These are phyloP conservation scores for Callyntrura guangdongensis DNA, from an alignment of 2,888 invertebrate genomes.

Conservation along the genomic window DNA sequence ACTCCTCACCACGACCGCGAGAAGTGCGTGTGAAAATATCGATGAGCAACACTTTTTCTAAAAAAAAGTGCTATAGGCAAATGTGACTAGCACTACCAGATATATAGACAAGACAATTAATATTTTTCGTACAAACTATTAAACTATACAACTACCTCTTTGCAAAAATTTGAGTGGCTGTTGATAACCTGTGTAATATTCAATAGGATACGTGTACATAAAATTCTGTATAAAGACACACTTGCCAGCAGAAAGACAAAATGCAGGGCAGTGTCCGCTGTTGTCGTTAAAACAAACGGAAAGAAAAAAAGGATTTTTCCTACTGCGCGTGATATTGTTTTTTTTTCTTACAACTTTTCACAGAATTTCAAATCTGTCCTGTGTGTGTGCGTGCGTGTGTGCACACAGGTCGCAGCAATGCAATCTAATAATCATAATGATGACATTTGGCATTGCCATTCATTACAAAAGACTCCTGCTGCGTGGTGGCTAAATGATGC, in stretches of 20 bases:
- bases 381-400: too few species aligned
- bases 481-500: conserved; percentile 18
- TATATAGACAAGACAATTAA: conserved; percentile 8
- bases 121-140: conserved; percentile 29
- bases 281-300: neutral
- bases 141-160: too few species aligned
- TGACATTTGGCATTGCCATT: conserved; percentile 73
- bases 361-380: conserved; percentile 15
- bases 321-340: neutral
- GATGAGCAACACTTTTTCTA: neutral
- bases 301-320: conserved; percentile 48
- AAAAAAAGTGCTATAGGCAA: neutral
- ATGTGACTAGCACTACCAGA: neutral
- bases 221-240: neutral
- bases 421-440: conserved; percentile 34
- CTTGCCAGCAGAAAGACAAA: neutral
- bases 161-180: neutral
- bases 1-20: neutral
- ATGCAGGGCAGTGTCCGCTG: neutral
- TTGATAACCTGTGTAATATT: conserved; percentile 8
- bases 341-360: conserved; percentile 10
- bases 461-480: conserved; percentile 35
- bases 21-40: conserved; percentile 55
- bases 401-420: too few species aligned
- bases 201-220: neutral